A percentile compares a stretch with the other conserved stretches of the same genome.
Conservation (phyloP, 2,888 invertebrate species). For the Sicus ferrugineus region DNA sequence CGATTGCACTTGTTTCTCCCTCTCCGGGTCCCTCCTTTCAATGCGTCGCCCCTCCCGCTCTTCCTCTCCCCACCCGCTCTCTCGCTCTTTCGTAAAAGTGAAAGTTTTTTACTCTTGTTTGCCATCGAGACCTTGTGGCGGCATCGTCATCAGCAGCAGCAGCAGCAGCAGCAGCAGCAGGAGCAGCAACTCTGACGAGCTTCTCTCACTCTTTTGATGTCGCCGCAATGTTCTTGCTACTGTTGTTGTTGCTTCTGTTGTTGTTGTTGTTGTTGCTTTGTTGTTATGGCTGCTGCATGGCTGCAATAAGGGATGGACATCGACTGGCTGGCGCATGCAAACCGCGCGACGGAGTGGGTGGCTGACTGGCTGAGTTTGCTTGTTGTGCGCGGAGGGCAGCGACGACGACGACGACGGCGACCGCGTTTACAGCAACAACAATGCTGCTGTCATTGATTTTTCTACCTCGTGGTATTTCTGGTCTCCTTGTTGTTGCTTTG, state of each 20-base stretch:
- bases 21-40: background rate
- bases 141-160: constrained; percentile 13
- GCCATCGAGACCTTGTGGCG: constrained; percentile 15
- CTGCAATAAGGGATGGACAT: constrained; percentile 22
- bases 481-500: background rate
- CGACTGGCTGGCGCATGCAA: background rate
- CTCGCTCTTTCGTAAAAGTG: constrained; percentile 25
- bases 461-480: constrained; percentile 2
- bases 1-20: background rate
- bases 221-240: background rate
- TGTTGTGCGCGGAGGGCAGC: constrained; percentile 1
- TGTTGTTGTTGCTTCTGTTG: constrained; percentile 15
- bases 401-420: constrained; percentile 7
- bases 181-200: background rate
- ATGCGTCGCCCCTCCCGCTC: background rate
- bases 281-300: constrained; percentile 10
- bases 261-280: constrained; percentile 17
- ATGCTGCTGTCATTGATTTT: constrained; percentile 35
- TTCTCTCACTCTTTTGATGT: background rate
- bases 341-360: too few relatives aligned
- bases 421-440: constrained; percentile 18
- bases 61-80: background rate
- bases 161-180: background rate
- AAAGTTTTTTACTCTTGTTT: constrained; percentile 36
- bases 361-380: too few relatives aligned